phyloP scores from a whole-genome alignment of 2,888 invertebrate genomes.

The Chironomus tentans region DNA sequence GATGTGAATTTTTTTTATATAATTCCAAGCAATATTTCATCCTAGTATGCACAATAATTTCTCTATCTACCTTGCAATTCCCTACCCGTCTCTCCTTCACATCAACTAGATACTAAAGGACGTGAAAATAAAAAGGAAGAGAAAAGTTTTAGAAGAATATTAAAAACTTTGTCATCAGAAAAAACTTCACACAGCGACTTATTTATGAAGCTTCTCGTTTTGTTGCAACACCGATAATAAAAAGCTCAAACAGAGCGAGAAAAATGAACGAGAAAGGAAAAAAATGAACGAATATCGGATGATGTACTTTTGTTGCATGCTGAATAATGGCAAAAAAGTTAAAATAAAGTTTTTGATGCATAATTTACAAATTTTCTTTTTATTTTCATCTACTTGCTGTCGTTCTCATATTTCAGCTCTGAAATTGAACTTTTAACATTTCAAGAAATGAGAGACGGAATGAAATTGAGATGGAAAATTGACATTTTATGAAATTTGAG shows the following conservation, averaged over 20 bases:
- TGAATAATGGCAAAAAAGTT: neutral
- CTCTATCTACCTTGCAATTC: neutral
- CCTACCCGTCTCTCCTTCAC: no score
- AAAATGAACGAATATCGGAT: neutral
- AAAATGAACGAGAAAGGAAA: neutral
- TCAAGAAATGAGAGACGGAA: no score
- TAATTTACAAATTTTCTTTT: neutral
- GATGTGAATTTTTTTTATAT: neutral
- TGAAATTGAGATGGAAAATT: no score
- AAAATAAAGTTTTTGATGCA: neutral
- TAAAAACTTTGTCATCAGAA: constrained; percentile 10
- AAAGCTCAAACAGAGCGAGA: neutral
- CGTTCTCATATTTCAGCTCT: no score
- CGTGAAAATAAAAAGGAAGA: neutral
- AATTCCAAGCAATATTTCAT: neutral
- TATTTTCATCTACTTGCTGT: no score
- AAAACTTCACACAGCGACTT: constrained; percentile 2
- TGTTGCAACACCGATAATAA: neutral
- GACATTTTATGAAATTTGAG: no score
- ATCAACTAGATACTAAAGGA: neutral
- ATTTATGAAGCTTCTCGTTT: neutral
- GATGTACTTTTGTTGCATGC: neutral
- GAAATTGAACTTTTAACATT: no score
- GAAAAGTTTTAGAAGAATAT: neutral
- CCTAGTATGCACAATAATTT: neutral